A percentile compares a stretch with the other conserved stretches of the same genome.
These are phyloP conservation scores for Drosophila sulfurigaster DNA, from an alignment of 1,140 invertebrate species.

Conservation along the genomic window DNA sequence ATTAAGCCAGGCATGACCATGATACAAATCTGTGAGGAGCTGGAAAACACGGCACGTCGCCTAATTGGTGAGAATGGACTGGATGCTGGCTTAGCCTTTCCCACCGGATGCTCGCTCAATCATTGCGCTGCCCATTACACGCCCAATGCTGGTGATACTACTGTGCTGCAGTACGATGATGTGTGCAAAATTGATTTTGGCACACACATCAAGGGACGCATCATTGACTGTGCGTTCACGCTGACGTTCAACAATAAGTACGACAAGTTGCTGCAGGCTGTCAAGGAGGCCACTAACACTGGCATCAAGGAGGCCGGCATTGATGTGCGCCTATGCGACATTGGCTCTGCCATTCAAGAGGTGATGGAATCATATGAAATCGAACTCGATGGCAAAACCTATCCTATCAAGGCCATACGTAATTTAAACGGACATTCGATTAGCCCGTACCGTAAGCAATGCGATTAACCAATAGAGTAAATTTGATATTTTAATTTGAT, in stretches of 20 bases:
- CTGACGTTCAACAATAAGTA: conserved; percentile 98
- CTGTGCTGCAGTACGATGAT: conserved; percentile 97
- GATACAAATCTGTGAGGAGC: conserved; percentile 99
- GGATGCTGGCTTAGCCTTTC: conserved; percentile 98
- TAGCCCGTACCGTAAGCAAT: conserved; percentile 93
- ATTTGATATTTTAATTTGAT: neutral
- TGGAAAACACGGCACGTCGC: conserved; percentile 96
- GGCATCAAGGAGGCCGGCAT: conserved; percentile 98
- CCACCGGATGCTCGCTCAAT: conserved; percentile 99
- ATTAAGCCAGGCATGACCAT: conserved; percentile 99
- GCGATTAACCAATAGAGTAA: neutral
- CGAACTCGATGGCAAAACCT: conserved; percentile 98
- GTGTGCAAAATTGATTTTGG: conserved; percentile 99
- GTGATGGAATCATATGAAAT: conserved; percentile 99
- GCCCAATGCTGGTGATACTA: conserved; percentile 98
- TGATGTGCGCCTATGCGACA: conserved; percentile 98
- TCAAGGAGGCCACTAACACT: conserved; percentile 98
- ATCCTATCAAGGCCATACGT: conserved; percentile 98
- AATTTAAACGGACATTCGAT: conserved; percentile 99
- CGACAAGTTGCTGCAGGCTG: conserved; percentile 97
- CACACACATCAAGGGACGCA: conserved; percentile 99
- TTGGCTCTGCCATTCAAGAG: conserved; percentile 99
- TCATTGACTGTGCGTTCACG: conserved; percentile 99
- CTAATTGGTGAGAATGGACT: conserved; percentile 98
- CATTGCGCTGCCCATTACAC: conserved; percentile 99